Conservation (phyloP, 2,888 invertebrate species). For the Unio pictorum region DNA sequence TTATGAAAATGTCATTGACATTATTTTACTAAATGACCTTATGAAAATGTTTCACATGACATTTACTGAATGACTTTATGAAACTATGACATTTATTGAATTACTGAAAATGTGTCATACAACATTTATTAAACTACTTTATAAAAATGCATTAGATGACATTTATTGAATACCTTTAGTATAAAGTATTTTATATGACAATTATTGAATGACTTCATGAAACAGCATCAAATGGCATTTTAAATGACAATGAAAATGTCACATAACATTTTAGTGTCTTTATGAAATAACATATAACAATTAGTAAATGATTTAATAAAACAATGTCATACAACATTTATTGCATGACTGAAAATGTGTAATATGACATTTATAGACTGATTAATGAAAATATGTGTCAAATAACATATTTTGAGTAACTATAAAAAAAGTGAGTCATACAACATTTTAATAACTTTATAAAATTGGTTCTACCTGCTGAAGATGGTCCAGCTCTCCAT, state of each 20-base stretch:
- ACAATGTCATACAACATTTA: too few relatives aligned
- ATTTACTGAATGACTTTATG: too few relatives aligned
- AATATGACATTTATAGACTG: background rate
- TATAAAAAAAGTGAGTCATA: background rate
- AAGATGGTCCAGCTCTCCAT: constrained; percentile 28
- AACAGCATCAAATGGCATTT: background rate
- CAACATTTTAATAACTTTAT: background rate
- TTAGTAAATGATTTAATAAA: too few relatives aligned
- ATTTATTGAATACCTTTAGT: too few relatives aligned
- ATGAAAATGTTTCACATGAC: background rate
- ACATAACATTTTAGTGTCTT: too few relatives aligned
- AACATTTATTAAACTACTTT: too few relatives aligned
- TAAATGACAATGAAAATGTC: background rate
- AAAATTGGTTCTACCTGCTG: constrained; percentile 5
- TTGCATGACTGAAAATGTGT: background rate
- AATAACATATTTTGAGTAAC: background rate
- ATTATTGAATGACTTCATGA: background rate
- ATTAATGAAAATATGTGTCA: background rate
- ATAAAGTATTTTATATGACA: background rate
- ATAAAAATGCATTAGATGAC: too few relatives aligned
- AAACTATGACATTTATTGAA: background rate
- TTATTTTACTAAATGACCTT: background rate
- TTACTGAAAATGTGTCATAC: background rate
- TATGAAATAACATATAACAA: too few relatives aligned
- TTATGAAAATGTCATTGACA: background rate